These are phyloP conservation scores for Sycophila sp. DNA, from an alignment of 1,140 invertebrate genomes.

Conservation along the genomic window DNA sequence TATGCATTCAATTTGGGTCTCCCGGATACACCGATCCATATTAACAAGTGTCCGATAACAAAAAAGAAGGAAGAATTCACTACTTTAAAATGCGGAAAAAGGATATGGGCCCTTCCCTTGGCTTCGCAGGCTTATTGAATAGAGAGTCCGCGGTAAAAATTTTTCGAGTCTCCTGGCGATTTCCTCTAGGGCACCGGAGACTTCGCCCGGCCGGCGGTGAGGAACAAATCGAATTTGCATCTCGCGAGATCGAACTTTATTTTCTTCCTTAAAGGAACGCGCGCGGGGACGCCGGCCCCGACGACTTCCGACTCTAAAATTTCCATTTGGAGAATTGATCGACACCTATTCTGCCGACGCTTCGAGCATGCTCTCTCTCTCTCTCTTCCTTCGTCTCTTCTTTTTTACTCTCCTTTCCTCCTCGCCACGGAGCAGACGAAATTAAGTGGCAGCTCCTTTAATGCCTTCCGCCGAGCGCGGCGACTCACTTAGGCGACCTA, in stretches of 20 bases:
- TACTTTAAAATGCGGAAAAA: neutral
- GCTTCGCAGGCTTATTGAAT: neutral
- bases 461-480: slow-evolving; percentile 2
- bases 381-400: neutral
- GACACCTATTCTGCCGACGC: neutral
- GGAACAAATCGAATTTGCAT: slow-evolving; percentile 35
- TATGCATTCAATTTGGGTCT: too few relatives aligned
- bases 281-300: neutral
- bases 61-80: neutral
- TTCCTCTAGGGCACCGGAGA: neutral
- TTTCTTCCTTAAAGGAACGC: slow-evolving; percentile 7
- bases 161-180: neutral
- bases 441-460: slow-evolving; percentile 24
- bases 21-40: too few relatives aligned
- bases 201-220: neutral
- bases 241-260: slow-evolving; percentile 22
- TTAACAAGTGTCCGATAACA: too few relatives aligned
- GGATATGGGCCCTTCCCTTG: slow-evolving; percentile 16
- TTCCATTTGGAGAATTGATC: slow-evolving; percentile 31
- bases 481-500: neutral
- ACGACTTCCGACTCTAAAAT: slow-evolving; percentile 15
- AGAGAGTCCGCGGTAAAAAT: neutral
- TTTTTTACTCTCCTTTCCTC: neutral
- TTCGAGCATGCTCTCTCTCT: neutral
- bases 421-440: neutral